Base-by-base conservation (phyloP, 1,140 invertebrate genomes). In the Euwallacea fornicatus region DNA sequence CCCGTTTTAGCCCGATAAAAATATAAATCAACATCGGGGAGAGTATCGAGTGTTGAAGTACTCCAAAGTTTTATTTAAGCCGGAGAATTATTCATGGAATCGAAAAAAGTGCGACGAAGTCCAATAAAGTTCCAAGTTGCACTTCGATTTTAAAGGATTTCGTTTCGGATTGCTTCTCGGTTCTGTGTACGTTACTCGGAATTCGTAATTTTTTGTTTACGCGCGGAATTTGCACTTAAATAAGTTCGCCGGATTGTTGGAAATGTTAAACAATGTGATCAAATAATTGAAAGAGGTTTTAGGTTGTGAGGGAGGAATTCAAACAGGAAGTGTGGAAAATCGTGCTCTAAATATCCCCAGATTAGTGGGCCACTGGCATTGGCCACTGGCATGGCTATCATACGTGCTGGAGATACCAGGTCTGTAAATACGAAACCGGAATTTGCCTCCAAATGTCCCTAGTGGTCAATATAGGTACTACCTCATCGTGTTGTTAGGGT, bases 121-220 rank as follows among this genome's bases (percentile, higher is more conserved):
- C 60, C 33, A 62, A 43, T 43, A 62, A 42, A 62, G 44, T 33
- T 62, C n/a, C 10, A 21, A 62, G 42, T 62, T 44, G 55, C 60
- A 62, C 60, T 62, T 62, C 60, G 42, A 62, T 62, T 62, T 43
- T 62, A 62, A 44, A 62, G 60, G 60, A 62, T 62, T 62, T 10
- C n/a, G 60, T n/a, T 50, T 58, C 13, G 55, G n/a, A 58, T 58
- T 50, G 46, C 46, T 13, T 58, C 55, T 58, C n/a, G 50, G 50
- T 53, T 53, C 15, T 58, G 55, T 62, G 55, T 61, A n/a, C 6
- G 41, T 6, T 11, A 15, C 11, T 47, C 44, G 44, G 46, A 64
- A 53, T 64, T 21, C 47, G 13, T 13, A 53, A 21, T 50, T 64
- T 64, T 15, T 64, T 64, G 43, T 53, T 64, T 64, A 41, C 15